Base-by-base conservation (phyloP, 2,113 vertebrate species). In the Illadopsis cleaveri region DNA sequence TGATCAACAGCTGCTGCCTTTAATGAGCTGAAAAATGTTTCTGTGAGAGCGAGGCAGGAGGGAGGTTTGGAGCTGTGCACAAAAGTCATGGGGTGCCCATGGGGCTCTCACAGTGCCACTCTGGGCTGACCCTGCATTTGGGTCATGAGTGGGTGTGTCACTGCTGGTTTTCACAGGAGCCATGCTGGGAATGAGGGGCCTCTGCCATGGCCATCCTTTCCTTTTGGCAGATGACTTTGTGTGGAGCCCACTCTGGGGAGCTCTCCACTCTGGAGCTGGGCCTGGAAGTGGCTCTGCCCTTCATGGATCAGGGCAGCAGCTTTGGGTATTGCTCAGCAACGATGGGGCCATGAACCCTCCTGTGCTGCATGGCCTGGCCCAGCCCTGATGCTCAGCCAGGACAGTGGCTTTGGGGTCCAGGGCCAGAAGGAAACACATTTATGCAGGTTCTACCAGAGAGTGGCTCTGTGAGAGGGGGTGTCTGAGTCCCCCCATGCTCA, bases 1-100 rank as follows among this genome's bases (percentile, higher is more conserved):
- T 94, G 82, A 88, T 91, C 90, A 93, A 77, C 93, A 93, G 61
- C 94, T 95, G 89, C 62, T 94, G 82, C 65, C 27, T 84, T 90
- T 86, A 86, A 87, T 82, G 79, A 95, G 57, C 70, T 64, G 70
- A 75, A 65, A 85, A 70, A 18, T 40, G 11, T 64, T 78, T 50
- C 11, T 50, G 62, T 38, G 54, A 62, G 58, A 33, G 60, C 10
- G 40, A 44, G 54, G 35, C 15, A 62, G 54, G 80, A 70, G 27
- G 66, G 51, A 15, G n/a, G 42, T 76, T 79, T 72, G 50, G 2
- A 11, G 33, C 50, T 68, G 33, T 56, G 35, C 28, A 35, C 27
- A 66, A n/a, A 80, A 91, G 12, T 16, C 27, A 21, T 21, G 0
- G 3, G 28, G 42, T 47, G 38, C 31, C 40, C 3, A 2, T 5